A percentile compares a stretch with the other conserved stretches of the same genome.
Evolutionary conservation across 2,888 invertebrate species (phyloP).

Genomic region (Sinhomidia bicolor): DNA sequence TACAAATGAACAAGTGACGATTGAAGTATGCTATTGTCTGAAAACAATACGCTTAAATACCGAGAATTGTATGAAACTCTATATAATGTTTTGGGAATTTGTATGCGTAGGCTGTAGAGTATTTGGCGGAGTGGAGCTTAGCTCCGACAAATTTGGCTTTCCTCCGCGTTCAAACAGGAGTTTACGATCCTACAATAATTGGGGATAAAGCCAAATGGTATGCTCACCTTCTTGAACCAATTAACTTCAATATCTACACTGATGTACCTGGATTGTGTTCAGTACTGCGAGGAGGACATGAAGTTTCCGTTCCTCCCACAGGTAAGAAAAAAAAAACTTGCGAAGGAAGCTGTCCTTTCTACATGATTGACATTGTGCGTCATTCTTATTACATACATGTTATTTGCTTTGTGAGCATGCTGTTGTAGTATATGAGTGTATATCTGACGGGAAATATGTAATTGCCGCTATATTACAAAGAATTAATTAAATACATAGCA

Average conservation of each 20-base stretch:
- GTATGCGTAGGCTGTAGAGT: conserved; percentile 92
- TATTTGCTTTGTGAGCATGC: no score
- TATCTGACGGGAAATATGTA: conserved; percentile 84
- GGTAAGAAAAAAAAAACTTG: conserved; percentile 83
- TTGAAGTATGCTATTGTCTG: no score
- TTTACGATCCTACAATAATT: conserved; percentile 95
- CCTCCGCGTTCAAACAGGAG: conserved; percentile 97
- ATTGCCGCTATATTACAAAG: no score
- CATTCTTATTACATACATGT: no score
- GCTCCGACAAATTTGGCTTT: conserved; percentile 99
- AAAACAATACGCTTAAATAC: no score
- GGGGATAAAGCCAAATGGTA: conserved; percentile 99
- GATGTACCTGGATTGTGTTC: conserved; percentile 80
- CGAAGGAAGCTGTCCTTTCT: background rate
- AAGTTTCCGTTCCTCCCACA: conserved; percentile 85
- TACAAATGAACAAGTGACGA: no score
- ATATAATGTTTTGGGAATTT: no score
- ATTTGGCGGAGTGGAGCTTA: conserved; percentile 98
- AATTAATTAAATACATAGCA: no score
- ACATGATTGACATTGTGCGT: background rate
- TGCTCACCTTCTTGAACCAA: conserved; percentile 91
- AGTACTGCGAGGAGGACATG: conserved; percentile 77
- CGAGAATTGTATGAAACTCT: no score
- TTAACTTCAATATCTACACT: conserved; percentile 88
- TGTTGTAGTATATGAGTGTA: background rate